These are phyloP conservation scores for Drosophila repleta DNA, from an alignment of 1,140 invertebrate genomes.

Conservation along the genomic window DNA sequence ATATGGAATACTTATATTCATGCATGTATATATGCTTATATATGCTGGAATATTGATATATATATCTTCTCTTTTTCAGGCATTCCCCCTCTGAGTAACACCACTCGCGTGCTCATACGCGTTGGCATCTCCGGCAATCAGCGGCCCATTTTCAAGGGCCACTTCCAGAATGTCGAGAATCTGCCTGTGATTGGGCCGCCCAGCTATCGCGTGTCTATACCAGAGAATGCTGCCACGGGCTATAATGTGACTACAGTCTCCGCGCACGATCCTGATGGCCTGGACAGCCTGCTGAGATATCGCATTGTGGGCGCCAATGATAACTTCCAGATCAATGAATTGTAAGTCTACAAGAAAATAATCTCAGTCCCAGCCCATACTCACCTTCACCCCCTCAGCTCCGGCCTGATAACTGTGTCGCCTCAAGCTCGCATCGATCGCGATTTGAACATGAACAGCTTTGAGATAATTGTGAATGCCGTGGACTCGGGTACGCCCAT, in stretches of 20 bases:
- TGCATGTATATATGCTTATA: no score
- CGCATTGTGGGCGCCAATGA: constrained; percentile 91
- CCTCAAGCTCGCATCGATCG: constrained; percentile 90
- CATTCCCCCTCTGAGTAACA: constrained; percentile 87
- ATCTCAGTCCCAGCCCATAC: background rate
- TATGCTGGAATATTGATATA: no score
- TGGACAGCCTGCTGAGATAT: constrained; percentile 89
- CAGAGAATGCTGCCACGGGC: constrained; percentile 89
- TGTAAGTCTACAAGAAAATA: constrained; percentile 84
- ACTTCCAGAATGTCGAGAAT: constrained; percentile 86
- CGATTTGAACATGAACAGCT: constrained; percentile 87
- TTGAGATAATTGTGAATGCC: constrained; percentile 89
- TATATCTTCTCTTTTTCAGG: constrained; percentile 32
- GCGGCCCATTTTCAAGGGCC: constrained; percentile 89
- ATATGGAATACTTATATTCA: no score
- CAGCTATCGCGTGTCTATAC: constrained; percentile 88
- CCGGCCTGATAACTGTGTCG: constrained; percentile 90
- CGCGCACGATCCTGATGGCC: constrained; percentile 91
- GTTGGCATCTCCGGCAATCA: constrained; percentile 92
- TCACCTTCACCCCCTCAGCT: constrained; percentile 79
- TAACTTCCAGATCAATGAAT: constrained; percentile 91
- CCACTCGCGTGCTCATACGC: constrained; percentile 87
- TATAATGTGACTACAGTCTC: constrained; percentile 88
- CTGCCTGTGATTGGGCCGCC: constrained; percentile 86
- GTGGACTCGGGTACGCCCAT: constrained; percentile 90